These are phyloP conservation scores for Gymnopithys bicolor DNA, from an alignment of 2,797 vertebrate genomes.

Conservation along the genomic window DNA sequence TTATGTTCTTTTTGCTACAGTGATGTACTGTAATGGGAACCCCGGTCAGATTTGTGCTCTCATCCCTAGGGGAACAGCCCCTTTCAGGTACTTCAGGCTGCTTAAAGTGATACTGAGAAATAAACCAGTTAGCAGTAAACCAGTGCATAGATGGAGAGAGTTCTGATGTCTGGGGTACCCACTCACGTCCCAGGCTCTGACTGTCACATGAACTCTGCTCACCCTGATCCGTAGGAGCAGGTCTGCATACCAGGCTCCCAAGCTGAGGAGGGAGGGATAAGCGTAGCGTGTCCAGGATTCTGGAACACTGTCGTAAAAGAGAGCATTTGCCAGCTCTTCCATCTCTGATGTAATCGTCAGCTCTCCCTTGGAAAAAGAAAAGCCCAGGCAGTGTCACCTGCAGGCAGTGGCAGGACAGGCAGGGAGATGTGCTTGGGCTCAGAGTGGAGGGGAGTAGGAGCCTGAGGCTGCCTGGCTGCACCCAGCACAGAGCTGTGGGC, in stretches of 20 bases:
- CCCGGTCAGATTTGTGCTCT: background rate
- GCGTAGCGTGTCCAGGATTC: constrained; percentile 71
- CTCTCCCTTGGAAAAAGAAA: constrained; percentile 70
- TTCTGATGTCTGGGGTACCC: background rate
- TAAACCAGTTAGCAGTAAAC: background rate
- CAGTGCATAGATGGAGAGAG: background rate
- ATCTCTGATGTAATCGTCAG: constrained; percentile 75
- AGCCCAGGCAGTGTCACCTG: rapidly evolving
- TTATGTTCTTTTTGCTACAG: background rate
- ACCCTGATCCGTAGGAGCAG: constrained; percentile 76
- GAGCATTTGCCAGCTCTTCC: constrained; percentile 74
- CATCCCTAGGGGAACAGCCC: background rate
- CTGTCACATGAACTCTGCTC: background rate
- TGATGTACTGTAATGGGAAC: background rate
- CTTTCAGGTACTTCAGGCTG: background rate
- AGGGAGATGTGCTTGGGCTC: rapidly evolving
- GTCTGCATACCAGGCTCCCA: constrained; percentile 75
- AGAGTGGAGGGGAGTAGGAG: background rate
- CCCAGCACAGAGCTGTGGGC: rapidly evolving
- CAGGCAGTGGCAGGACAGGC: background rate
- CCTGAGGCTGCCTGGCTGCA: rapidly evolving
- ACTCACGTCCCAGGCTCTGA: background rate
- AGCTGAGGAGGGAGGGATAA: constrained; percentile 76
- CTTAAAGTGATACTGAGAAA: background rate
- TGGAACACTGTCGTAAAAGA: constrained; percentile 72